A percentile compares a stretch with the other conserved stretches of the same genome.
Evolutionary conservation across 2,113 vertebrate species (phyloP).

Genomic region (Bubalus kerabau): DNA sequence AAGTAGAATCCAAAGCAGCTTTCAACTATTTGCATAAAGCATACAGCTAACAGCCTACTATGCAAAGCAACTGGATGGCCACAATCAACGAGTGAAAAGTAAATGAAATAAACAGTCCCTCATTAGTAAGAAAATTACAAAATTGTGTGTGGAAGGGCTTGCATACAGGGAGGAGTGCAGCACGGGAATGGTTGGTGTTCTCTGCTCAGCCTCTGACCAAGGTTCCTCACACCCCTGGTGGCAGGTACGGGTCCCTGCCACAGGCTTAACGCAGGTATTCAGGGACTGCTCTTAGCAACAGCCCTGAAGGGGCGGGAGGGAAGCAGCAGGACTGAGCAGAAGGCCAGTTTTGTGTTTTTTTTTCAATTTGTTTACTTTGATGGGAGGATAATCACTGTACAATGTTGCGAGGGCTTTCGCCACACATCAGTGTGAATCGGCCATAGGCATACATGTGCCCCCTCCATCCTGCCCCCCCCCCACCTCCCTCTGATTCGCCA

Average conservation of each 20-base stretch:
- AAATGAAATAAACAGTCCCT: neutral
- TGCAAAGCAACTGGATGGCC: neutral
- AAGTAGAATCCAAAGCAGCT: neutral
- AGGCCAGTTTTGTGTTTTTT: neutral
- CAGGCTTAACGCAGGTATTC: neutral
- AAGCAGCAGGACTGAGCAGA: neutral
- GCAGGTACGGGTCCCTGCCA: neutral
- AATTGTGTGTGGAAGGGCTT: neutral
- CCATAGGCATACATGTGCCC: fast-evolving
- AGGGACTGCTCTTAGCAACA: neutral
- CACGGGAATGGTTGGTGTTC: fast-evolving
- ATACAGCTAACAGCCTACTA: neutral
- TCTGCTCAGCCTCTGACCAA: neutral
- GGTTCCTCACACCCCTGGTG: too few relatives aligned
- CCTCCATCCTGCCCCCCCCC: neutral
- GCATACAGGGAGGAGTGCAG: neutral
- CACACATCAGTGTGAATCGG: neutral
- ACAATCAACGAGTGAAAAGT: neutral
- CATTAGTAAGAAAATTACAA: neutral
- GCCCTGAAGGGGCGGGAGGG: neutral
- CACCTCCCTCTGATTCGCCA: neutral
- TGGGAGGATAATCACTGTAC: neutral
- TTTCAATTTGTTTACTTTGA: neutral
- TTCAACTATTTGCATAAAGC: neutral
- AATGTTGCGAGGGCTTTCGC: neutral